Conservation (phyloP, 2,113 vertebrate species). For the Pedetes capensis region DNA sequence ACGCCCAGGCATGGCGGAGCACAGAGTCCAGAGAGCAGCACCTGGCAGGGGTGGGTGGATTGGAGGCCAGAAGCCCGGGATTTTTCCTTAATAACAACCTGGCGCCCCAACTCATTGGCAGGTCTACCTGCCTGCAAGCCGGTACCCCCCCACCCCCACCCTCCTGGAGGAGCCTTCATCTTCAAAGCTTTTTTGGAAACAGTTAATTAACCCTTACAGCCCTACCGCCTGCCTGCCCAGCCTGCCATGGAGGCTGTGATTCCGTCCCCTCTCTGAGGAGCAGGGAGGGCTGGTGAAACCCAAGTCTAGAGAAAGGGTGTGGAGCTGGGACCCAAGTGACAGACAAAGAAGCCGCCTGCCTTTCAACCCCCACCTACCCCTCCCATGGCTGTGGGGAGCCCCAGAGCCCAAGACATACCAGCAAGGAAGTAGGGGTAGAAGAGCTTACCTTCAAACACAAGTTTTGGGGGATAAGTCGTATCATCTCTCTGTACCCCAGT, state of each 20-base stretch:
- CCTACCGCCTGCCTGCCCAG: neutral
- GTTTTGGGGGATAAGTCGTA: neutral
- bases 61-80: slow-evolving; percentile 52
- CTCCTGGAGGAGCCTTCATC: slow-evolving; percentile 59
- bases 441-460: slow-evolving; percentile 19
- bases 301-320: slow-evolving; percentile 18
- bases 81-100: slow-evolving; percentile 75
- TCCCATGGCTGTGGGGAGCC: neutral
- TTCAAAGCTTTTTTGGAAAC: slow-evolving; percentile 75
- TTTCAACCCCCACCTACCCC: neutral
- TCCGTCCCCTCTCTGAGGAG: neutral
- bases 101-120: slow-evolving; percentile 48
- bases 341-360: neutral
- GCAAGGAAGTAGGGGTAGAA: neutral
- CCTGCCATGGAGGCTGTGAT: slow-evolving; percentile 42
- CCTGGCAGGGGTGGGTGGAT: slow-evolving; percentile 32
- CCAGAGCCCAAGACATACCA: neutral
- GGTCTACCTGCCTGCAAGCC: slow-evolving; percentile 46
- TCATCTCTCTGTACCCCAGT: neutral
- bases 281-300: neutral
- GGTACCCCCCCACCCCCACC: neutral
- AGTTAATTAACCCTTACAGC: slow-evolving; percentile 71
- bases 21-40: slow-evolving; percentile 6
- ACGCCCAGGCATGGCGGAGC: slow-evolving; percentile 15
- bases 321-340: slow-evolving; percentile 3